Percentiles rank a stretch among this genome's conserved stretches.
phyloP scores from a whole-genome alignment of 92 coral and sea anemone genomes.

The Porites cylindrica region DNA sequence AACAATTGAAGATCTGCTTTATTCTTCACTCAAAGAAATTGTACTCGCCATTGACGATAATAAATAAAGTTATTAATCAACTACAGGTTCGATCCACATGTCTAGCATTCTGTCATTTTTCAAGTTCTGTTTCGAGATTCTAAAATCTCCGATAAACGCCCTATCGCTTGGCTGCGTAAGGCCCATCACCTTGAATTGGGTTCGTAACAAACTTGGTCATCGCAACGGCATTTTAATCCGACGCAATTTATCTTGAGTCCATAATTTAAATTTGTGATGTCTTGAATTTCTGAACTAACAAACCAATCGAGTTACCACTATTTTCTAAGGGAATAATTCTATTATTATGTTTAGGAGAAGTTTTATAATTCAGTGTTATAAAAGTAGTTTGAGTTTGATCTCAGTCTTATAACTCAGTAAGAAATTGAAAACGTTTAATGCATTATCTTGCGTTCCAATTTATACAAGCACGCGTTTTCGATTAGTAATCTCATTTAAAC shows the following conservation, averaged over 20 bases:
- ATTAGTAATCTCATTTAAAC: not conserved
- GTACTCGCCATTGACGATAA: not conserved
- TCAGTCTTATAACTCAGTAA: too few species aligned
- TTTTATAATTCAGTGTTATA: too few species aligned
- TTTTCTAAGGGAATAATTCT: too few species aligned
- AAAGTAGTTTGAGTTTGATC: too few species aligned
- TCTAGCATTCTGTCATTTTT: not conserved
- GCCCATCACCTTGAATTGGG: not conserved
- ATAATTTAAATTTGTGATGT: too few species aligned
- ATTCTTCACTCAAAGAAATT: not conserved
- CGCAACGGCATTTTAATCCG: too few species aligned
- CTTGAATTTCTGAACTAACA: too few species aligned
- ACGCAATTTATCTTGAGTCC: not conserved
- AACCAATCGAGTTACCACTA: too few species aligned
- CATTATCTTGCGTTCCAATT: too few species aligned
- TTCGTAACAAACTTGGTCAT: too few species aligned
- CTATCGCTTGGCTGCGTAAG: not conserved
- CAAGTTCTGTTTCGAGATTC: not conserved
- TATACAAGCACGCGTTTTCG: not conserved
- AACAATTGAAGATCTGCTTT: not conserved
- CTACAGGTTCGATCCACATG: not conserved
- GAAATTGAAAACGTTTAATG: too few species aligned
- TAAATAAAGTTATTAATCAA: constrained; percentile 10
- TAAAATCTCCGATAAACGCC: not conserved
- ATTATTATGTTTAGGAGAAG: too few species aligned